phyloP scores from a whole-genome alignment of 2,797 vertebrate species.

The Falco novaeseelandiae region DNA sequence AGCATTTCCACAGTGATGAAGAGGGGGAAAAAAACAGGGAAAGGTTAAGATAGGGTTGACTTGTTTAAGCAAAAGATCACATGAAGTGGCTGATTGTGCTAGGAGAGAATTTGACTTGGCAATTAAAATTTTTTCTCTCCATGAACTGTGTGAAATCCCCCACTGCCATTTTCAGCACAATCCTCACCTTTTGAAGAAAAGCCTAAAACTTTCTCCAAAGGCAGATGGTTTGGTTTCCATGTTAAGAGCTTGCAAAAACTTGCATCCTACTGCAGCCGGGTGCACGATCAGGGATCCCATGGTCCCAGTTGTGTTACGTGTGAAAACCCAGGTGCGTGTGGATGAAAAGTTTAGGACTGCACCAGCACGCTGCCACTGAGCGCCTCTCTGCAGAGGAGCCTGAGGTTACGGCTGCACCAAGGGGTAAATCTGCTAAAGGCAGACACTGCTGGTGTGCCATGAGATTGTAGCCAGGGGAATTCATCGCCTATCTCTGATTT shows the following conservation, averaged over 20 bases:
- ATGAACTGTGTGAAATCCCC: background rate
- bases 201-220: background rate
- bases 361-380: background rate
- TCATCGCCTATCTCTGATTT: background rate
- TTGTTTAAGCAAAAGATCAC: background rate
- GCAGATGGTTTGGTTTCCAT: background rate
- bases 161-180: background rate
- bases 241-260: background rate
- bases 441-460: background rate
- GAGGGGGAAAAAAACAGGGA: fast-evolving
- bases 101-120: background rate
- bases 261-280: background rate
- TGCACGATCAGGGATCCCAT: background rate
- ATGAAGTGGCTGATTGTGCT: background rate
- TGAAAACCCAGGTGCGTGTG: too few species aligned
- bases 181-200: background rate
- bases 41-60: background rate
- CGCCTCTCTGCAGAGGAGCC: background rate
- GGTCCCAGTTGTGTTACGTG: fast-evolving
- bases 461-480: background rate
- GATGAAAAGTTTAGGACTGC: background rate
- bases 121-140: background rate
- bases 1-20: background rate
- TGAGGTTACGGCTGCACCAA: background rate
- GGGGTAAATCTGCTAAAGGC: background rate